Base-by-base conservation (phyloP, 2,113 vertebrate genomes). In the Pantherophis guttatus region DNA sequence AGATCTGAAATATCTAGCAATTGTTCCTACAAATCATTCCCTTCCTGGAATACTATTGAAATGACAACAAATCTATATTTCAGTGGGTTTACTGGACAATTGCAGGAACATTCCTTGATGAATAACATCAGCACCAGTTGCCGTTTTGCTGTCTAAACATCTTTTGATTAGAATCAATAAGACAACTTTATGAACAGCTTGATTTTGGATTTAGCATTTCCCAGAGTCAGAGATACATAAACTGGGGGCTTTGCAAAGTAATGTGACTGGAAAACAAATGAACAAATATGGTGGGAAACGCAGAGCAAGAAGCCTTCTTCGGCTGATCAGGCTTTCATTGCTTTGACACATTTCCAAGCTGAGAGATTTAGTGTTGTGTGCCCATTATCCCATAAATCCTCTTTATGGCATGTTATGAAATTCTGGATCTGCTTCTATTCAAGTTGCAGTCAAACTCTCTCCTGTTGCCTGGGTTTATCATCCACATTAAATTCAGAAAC, bases 371-470 rank as follows among this genome's bases (percentile, higher is more conserved):
- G 65, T 86, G 54, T 48, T 58, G 65, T 90, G 44, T 90, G 70
- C 58, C 70, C 44, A 93, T 86, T 93, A 86, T 90, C 65, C 39
- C 54, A 52, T 93, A 93, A 90, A 86, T 90, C 92, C 70, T 89
- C 90, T 93, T 93, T 88, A 93, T 75, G 89, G 54, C 39, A 86
- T 86, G 65, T 93, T 93, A 90, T 90, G 88, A 90, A 90, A 90
- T 93, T 90, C 92, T 48, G n/a, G 70, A 52, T 86, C 54, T 90
- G 88, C 92, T 93, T 90, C 86, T 93, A 85, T 93, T 90, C 88
- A 93, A 39, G 54, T 59, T 93, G 44, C 54, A 52, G 88, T 86
- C 70, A 90, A 50, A 93, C 70, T 54, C 54, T 59, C 44, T 89
- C 54, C 19, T 33, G 6, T 55, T 90, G 88, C 70, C 44, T 86